phyloP scores from a whole-genome alignment of 2,113 vertebrate species.

The Cyphomyrus discorhynchus region DNA sequence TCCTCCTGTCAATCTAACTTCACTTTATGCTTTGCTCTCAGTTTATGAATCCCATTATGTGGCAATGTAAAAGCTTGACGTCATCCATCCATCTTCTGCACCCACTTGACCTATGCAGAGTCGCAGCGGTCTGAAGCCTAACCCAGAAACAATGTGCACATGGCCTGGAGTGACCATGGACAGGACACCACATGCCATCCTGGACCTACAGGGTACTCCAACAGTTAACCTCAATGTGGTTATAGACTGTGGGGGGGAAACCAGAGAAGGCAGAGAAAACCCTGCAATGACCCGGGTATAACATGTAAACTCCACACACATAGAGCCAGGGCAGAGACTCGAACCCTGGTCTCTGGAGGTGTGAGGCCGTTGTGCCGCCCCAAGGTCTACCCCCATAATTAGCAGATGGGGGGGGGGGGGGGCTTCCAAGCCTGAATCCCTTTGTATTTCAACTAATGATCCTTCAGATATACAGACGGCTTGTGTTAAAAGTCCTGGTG shows the following conservation, averaged over 20 bases:
- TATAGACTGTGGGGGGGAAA: too few relatives aligned
- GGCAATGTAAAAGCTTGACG: neutral
- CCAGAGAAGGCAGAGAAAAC: too few relatives aligned
- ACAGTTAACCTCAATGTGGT: too few relatives aligned
- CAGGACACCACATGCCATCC: neutral
- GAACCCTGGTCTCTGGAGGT: neutral
- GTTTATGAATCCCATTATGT: neutral
- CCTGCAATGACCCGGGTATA: neutral
- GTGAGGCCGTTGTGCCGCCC: neutral
- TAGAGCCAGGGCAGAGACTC: neutral
- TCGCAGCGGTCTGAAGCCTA: neutral
- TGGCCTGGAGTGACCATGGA: neutral
- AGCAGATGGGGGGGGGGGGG: neutral
- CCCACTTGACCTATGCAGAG: neutral
- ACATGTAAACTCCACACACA: neutral
- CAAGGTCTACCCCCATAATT: neutral
- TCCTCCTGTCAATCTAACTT: neutral
- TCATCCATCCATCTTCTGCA: neutral
- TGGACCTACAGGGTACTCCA: too few relatives aligned
- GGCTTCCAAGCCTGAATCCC: neutral
- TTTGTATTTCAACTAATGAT: neutral
- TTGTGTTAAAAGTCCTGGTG: neutral
- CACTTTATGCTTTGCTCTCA: neutral
- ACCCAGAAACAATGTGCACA: neutral
- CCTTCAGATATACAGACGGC: neutral